Evolutionary conservation across 2,797 vertebrate species (phyloP).

Genomic region (Ara ararauna): DNA sequence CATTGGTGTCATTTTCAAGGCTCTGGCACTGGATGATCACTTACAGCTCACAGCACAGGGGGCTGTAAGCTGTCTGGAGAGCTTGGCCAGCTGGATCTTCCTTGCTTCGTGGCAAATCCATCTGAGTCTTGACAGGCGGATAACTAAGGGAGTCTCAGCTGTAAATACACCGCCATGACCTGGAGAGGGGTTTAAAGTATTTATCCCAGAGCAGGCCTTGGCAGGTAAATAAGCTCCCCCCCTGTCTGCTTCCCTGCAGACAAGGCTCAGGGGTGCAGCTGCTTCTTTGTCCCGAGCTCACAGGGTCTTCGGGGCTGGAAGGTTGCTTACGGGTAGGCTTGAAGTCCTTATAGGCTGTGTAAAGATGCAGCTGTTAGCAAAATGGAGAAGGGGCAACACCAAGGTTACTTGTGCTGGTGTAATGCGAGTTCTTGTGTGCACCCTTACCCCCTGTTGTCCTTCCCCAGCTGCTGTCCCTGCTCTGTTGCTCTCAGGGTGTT

Average conservation of each 20-base stretch:
- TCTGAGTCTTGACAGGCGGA: background rate
- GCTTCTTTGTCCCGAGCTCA: background rate
- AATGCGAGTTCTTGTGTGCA: background rate
- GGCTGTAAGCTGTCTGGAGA: background rate
- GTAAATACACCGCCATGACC: constrained; percentile 23
- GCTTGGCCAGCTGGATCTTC: constrained; percentile 26
- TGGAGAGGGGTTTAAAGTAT: constrained; percentile 47
- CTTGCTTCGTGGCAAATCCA: background rate
- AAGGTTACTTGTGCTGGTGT: background rate
- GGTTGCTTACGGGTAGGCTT: background rate
- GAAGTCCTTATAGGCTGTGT: background rate
- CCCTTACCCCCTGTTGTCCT: accelerated
- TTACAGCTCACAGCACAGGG: background rate
- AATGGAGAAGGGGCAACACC: background rate
- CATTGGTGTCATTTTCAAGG: background rate
- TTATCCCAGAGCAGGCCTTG: constrained; percentile 26
- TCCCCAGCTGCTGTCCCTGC: background rate
- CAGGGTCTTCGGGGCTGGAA: background rate
- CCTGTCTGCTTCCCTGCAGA: constrained; percentile 18
- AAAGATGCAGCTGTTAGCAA: background rate
- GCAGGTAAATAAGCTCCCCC: constrained; percentile 48
- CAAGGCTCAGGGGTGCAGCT: constrained; percentile 27
- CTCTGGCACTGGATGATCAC: background rate
- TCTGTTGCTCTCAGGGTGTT: background rate
- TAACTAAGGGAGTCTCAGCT: background rate